Conservation (phyloP, 2,888 invertebrate genomes). For the Adineta ricciae region DNA sequence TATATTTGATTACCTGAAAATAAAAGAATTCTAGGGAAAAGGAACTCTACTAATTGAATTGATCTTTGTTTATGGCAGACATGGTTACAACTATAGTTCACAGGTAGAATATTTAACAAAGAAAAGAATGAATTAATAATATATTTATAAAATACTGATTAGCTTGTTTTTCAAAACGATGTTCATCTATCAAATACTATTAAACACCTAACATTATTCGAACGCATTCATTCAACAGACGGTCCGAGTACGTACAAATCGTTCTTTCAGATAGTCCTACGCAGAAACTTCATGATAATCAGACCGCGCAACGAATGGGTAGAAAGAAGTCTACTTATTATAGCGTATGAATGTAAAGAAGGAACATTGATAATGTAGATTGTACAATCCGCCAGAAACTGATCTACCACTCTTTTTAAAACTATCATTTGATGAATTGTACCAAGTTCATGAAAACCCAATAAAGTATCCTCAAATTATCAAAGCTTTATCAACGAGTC, state of each 20-base stretch:
- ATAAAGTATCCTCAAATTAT: not conserved
- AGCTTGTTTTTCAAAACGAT: constrained; percentile 4
- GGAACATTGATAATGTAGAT: not conserved
- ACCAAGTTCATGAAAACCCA: not conserved
- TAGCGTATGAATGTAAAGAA: no score
- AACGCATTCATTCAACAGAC: not conserved
- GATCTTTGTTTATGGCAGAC: not conserved
- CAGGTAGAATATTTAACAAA: not conserved
- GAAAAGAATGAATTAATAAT: not conserved
- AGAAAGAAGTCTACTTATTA: no score
- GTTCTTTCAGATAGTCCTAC: no score
- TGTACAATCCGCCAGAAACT: not conserved
- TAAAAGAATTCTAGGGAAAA: not conserved
- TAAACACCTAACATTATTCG: constrained; percentile 6
- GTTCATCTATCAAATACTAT: not conserved
- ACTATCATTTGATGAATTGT: not conserved
- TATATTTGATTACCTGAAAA: no score
- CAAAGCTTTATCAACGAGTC: not conserved
- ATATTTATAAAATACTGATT: not conserved
- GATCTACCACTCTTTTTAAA: not conserved
- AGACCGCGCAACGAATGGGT: no score
- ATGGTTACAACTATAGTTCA: constrained; percentile 10
- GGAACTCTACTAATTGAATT: not conserved
- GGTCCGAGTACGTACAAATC: not conserved
- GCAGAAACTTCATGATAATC: no score